Evolutionary conservation across 2,113 vertebrate species (phyloP), one percentile per base, ranked within the genome.

Genomic region (Tinamus guttatus): DNA sequence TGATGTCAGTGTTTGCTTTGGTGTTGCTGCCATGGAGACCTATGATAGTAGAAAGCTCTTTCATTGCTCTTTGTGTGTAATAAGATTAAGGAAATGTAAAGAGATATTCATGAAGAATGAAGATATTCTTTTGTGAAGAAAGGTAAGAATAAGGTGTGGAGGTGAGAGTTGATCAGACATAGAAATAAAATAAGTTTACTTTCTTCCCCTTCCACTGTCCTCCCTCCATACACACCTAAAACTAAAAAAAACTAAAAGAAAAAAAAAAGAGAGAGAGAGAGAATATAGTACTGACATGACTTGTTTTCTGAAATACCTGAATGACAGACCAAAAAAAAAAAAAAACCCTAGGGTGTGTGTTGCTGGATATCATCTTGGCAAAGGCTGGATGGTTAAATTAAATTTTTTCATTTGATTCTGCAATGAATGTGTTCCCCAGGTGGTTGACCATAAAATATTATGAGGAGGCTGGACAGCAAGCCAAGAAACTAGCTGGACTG

Each of bases 1-100:
- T 97, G 93, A 85, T 41, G 63, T 79, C 94, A 85, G 69, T 94
- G 94, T 97, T 96, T 97, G 85, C 97, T 96, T 97, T 90, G 59
- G 87, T 87, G 87, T 91, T 90, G 45, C 89, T 97, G 63, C 94
- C 80, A 74, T 98, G 87, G 96, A 95, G 97, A 97, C 93, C 13
- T n/a, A 7, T 1, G 30, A 41, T 18, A 41, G 13, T 5, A 56
- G 43, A 77, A 58, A 77, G 77, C 7, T 41, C 62, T 85, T 90
- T 63, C 64, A 9, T 52, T 67, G 13, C 71, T 86, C 27, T 34
- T 71, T 60, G 14, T 15, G 7, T 83, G 10, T 20, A 54, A 20
- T 47, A 49, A 82, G 36, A 80, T 85, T 38, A 76, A 92, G 38
- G 58, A 87, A 79, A 30, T 59, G 8, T 25, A 43, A n/a, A 41